A percentile compares a stretch with the other conserved stretches of the same genome.
phyloP scores from a whole-genome alignment of 92 coral and sea anemone species.

The Blastomussa wellsi region DNA sequence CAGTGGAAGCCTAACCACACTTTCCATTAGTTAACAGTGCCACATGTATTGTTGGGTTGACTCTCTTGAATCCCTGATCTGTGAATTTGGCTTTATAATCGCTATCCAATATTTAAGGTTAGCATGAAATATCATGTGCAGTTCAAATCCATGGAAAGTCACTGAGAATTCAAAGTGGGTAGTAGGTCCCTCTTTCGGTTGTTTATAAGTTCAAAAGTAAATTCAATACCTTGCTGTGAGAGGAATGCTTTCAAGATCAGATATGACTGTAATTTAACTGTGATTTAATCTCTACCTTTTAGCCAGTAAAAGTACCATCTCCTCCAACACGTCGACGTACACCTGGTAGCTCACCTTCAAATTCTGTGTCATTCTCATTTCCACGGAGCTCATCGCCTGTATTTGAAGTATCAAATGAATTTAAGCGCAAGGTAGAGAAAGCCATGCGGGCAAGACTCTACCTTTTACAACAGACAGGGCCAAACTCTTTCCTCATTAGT shows the following conservation, averaged over 20 bases:
- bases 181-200: no score
- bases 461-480: conserved; percentile 95
- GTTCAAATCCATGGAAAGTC: no score
- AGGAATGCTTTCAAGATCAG: neutral
- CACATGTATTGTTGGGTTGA: neutral
- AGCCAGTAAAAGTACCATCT: conserved; percentile 68
- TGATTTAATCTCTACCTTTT: neutral
- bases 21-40: no score
- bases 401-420: conserved; percentile 67
- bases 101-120: no score
- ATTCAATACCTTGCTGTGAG: neutral
- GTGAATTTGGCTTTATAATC: no score
- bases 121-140: no score
- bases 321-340: conserved; percentile 81
- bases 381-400: conserved; percentile 91
- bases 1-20: no score
- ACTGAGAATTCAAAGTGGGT: no score
- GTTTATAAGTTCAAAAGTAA: neutral
- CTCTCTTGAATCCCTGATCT: neutral
- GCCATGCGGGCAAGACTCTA: conserved; percentile 92
- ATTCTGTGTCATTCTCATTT: conserved; percentile 62
- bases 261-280: neutral
- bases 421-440: conserved; percentile 85
- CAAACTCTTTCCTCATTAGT: conserved; percentile 95
- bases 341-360: conserved; percentile 86